Evolutionary conservation across 2,888 invertebrate species (phyloP).

Genomic region (Xanthorhoe designata): DNA sequence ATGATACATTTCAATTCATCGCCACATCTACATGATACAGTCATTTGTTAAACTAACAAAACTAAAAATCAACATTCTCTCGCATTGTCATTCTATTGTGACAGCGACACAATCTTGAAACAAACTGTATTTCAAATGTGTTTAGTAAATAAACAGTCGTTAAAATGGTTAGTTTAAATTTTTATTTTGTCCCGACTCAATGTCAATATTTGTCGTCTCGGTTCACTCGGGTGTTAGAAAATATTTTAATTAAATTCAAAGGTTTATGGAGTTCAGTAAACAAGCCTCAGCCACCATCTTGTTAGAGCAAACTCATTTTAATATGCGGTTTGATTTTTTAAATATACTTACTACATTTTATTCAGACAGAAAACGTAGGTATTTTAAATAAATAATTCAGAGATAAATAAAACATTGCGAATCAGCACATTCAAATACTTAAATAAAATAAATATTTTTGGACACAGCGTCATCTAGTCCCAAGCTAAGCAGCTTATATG

Average conservation of each 20-base stretch:
- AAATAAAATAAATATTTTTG: no score
- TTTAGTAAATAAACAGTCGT: conserved; percentile 1
- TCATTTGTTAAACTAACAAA: no score
- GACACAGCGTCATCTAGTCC: no score
- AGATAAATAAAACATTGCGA: no score
- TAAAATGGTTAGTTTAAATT: background rate
- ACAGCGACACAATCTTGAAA: background rate
- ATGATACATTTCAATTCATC: no score
- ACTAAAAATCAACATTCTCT: background rate
- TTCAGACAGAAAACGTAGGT: background rate
- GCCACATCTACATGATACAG: no score
- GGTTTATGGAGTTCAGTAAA: conserved; percentile 20
- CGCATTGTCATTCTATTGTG: background rate
- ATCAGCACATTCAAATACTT: background rate
- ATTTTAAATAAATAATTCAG: background rate
- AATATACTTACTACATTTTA: background rate
- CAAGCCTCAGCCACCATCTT: conserved; percentile 16
- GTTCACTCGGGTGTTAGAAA: conserved; percentile 20
- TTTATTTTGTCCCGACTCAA: conserved; percentile 19
- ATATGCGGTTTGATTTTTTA: conserved; percentile 8
- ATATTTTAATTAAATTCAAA: conserved; percentile 30
- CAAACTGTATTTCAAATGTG: background rate
- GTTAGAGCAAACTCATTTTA: background rate
- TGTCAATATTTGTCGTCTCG: conserved; percentile 29
- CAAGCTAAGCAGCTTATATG: no score